Evolutionary conservation across 2,113 vertebrate genomes (phyloP).

Genomic region (Nettapus auritus): DNA sequence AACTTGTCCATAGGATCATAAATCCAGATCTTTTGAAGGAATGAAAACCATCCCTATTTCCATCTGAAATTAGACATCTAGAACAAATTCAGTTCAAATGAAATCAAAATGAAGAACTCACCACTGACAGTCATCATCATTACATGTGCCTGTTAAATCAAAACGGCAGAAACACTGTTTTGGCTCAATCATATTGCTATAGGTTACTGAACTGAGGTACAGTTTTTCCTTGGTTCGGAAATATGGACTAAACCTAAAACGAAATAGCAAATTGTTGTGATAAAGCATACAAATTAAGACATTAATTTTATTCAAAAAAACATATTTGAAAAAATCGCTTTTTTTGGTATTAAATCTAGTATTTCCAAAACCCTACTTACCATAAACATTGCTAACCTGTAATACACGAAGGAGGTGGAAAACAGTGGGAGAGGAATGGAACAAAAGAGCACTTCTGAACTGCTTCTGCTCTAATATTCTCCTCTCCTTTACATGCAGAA

Average conservation of each 20-base stretch:
- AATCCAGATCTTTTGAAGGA: not conserved
- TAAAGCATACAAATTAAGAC: not conserved
- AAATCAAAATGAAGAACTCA: slow-evolving; percentile 69
- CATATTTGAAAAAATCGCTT: not conserved
- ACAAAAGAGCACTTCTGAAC: not conserved
- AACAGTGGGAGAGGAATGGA: not conserved
- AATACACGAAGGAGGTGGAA: not conserved
- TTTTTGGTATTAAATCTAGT: not conserved
- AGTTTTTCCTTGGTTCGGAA: slow-evolving; percentile 97
- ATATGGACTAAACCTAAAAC: slow-evolving; percentile 92
- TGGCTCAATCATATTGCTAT: slow-evolving; percentile 90
- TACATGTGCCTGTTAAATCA: slow-evolving; percentile 95
- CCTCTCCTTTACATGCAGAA: not conserved
- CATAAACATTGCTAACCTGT: not conserved
- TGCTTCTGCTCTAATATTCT: not conserved
- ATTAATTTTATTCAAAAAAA: not conserved
- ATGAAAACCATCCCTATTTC: not conserved
- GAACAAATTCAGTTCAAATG: not conserved
- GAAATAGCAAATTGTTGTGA: not conserved
- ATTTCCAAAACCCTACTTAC: not conserved
- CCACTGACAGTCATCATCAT: slow-evolving; percentile 94
- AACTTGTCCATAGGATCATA: not conserved
- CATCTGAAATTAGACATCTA: not conserved
- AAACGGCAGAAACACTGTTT: slow-evolving; percentile 93
- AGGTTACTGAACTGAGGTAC: slow-evolving; percentile 89